Conservation (phyloP, 2,797 vertebrate species). For the Eulemur rubriventer region DNA sequence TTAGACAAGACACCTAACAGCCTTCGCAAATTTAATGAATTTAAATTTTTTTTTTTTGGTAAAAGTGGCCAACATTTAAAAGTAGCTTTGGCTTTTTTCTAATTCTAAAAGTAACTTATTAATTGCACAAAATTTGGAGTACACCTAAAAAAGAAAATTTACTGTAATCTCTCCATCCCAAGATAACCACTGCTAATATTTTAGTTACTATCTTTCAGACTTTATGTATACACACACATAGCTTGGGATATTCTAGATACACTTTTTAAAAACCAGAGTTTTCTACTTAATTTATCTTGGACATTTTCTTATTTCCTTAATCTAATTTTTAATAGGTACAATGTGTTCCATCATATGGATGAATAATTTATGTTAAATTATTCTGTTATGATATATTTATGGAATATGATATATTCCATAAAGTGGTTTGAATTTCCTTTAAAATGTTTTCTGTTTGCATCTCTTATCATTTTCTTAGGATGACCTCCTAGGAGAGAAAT, state of each 20-base stretch:
- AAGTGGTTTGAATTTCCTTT: background rate
- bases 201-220: background rate
- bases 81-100: background rate
- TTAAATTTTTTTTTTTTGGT: background rate
- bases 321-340: background rate
- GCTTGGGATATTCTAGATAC: background rate
- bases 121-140: background rate
- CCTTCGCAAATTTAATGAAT: background rate
- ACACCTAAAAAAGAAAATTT: constrained; percentile 5
- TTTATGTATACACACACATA: background rate
- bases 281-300: constrained; percentile 12
- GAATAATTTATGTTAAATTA: background rate
- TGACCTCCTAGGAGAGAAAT: constrained; percentile 20
- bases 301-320: background rate
- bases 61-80: background rate
- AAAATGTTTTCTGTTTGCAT: constrained; percentile 16
- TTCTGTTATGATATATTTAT: background rate
- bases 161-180: background rate
- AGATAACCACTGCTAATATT: background rate
- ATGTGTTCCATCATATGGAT: background rate
- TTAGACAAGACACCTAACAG: background rate
- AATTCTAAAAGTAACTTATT: background rate
- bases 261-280: background rate
- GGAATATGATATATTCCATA: background rate
- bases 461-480: constrained; percentile 22